Evolutionary conservation across 2,797 vertebrate species (phyloP).

Genomic region (Spinus olivaceus): DNA sequence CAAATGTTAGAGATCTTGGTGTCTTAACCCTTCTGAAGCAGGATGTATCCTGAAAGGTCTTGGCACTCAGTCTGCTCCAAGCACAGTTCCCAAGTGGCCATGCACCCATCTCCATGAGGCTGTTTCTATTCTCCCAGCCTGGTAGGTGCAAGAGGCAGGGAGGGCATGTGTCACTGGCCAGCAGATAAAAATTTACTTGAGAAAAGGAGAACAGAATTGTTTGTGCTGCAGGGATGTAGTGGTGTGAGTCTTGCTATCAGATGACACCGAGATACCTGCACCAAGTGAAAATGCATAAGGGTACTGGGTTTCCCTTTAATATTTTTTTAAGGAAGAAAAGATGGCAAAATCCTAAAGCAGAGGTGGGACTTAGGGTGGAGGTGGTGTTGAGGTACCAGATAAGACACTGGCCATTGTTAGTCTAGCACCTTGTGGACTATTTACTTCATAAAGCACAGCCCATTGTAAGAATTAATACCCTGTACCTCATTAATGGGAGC

Average conservation of each 20-base stretch:
- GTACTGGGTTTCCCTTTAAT: not conserved
- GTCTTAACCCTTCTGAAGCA: not conserved
- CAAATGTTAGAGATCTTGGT: not conserved
- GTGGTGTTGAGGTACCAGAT: not conserved
- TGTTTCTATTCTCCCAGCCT: not conserved
- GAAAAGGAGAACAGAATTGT: not conserved
- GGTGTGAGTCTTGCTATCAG: not conserved
- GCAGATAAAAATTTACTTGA: not conserved
- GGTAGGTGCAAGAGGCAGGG: not conserved
- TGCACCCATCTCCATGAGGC: not conserved
- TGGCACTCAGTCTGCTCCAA: not conserved
- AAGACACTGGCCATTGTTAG: not conserved
- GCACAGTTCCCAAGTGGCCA: not conserved
- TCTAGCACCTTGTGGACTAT: not conserved
- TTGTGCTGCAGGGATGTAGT: not conserved
- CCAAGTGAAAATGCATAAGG: not conserved
- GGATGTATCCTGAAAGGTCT: not conserved
- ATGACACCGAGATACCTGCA: not conserved
- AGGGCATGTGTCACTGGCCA: not conserved
- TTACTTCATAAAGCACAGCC: not conserved
- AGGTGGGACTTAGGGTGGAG: not conserved
- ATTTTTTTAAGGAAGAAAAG: not conserved
- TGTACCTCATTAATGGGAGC: not conserved
- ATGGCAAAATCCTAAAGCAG: not conserved
- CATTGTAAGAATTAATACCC: not conserved